Conservation (phyloP, 2,113 vertebrate species). For the Nerophis lumbriciformis region DNA sequence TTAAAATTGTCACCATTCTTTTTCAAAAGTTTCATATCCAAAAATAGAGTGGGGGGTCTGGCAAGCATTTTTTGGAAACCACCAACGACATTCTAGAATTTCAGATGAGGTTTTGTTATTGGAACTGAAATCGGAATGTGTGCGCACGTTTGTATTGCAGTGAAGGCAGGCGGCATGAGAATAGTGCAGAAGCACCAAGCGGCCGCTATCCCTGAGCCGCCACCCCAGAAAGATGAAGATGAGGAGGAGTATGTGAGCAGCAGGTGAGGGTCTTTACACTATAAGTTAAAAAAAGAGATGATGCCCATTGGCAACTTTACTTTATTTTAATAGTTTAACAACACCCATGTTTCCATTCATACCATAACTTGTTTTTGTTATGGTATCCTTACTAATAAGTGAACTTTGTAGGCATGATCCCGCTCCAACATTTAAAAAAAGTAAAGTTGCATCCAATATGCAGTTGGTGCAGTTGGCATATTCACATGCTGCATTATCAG, state of each 20-base stretch:
- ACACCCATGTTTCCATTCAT: too few relatives aligned
- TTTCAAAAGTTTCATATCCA: too few relatives aligned
- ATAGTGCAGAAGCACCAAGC: conserved; percentile 95
- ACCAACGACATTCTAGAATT: too few relatives aligned
- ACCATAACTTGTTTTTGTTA: too few relatives aligned
- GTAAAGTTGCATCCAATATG: conserved; percentile 7
- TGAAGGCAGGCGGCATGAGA: conserved; percentile 95
- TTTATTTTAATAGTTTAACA: too few relatives aligned
- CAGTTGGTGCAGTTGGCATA: conserved; percentile 42
- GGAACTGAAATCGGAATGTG: too few relatives aligned
- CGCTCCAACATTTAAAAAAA: conserved; percentile 4
- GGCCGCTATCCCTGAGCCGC: conserved; percentile 73
- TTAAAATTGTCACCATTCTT: too few relatives aligned
- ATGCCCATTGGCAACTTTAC: too few relatives aligned
- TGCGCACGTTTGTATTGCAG: conserved; percentile 65
- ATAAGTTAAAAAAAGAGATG: not conserved
- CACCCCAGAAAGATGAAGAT: conserved; percentile 85
- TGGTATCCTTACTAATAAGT: too few relatives aligned
- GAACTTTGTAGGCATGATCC: not conserved
- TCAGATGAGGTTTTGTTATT: too few relatives aligned
- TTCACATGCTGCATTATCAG: conserved; percentile 42
- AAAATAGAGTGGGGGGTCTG: too few relatives aligned
- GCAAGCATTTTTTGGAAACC: too few relatives aligned
- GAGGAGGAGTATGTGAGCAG: conserved; percentile 86
- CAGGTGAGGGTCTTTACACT: conserved; percentile 68